phyloP scores from a whole-genome alignment of 2,113 vertebrate genomes.

The Condylura cristata region DNA sequence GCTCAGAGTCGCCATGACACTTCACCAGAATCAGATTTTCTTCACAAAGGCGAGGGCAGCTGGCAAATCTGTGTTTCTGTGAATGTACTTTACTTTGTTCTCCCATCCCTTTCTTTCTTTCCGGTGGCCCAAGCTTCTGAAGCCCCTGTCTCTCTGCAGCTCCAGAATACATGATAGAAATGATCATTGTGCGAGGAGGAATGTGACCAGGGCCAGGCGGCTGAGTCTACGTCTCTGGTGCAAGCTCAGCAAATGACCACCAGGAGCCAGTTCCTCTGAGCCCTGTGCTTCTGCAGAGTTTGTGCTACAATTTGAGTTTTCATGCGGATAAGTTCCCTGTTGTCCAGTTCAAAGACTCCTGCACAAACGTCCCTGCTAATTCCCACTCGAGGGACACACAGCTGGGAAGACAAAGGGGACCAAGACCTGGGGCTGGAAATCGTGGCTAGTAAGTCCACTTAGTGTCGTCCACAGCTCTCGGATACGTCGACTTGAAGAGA shows the following conservation, averaged over 20 bases:
- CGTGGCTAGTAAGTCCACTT: too few species aligned
- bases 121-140: neutral
- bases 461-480: too few species aligned
- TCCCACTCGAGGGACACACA: neutral
- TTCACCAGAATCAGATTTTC: neutral
- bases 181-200: neutral
- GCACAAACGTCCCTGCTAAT: neutral
- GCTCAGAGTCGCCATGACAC: neutral
- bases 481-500: too few species aligned
- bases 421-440: neutral
- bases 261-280: neutral
- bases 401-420: neutral
- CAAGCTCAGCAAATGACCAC: rapidly evolving
- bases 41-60: neutral
- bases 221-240: rapidly evolving
- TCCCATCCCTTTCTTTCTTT: neutral
- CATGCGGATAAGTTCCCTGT: neutral
- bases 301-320: neutral
- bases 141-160: neutral
- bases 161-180: neutral
- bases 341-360: neutral
- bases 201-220: neutral
- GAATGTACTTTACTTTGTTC: neutral
- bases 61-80: neutral
- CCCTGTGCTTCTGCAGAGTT: neutral